These are phyloP conservation scores for Cistogaster globosa DNA, from an alignment of 2,888 invertebrate species.

Conservation along the genomic window DNA sequence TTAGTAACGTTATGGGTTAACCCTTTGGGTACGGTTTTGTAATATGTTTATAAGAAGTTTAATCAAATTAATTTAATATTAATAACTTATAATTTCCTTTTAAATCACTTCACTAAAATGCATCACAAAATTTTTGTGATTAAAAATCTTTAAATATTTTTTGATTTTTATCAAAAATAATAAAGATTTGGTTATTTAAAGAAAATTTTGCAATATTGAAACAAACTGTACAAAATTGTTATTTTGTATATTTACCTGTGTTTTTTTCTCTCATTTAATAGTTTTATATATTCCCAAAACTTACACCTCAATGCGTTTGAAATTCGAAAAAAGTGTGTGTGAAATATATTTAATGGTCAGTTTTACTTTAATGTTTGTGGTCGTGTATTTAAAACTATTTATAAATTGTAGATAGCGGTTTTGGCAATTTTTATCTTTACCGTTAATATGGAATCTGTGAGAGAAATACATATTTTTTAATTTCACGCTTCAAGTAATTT, in stretches of 20 bases:
- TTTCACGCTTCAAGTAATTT: conserved; percentile 81
- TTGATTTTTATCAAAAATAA: not conserved
- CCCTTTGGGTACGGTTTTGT: too few relatives aligned
- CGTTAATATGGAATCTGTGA: conserved; percentile 49
- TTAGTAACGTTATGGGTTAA: too few relatives aligned
- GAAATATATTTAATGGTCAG: conserved; percentile 42
- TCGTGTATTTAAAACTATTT: not conserved
- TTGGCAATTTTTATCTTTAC: conserved; percentile 46
- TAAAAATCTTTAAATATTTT: too few relatives aligned
- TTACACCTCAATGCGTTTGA: conserved; percentile 58
- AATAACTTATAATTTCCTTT: too few relatives aligned
- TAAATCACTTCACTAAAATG: too few relatives aligned
- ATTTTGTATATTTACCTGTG: conserved; percentile 2
- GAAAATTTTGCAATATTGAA: not conserved
- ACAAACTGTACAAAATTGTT: not conserved
- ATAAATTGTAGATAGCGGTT: conserved; percentile 38
- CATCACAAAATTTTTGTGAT: too few relatives aligned
- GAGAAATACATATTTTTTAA: conserved; percentile 76
- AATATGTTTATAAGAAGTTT: too few relatives aligned
- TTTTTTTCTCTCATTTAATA: not conserved
- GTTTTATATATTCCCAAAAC: conserved; percentile 47
- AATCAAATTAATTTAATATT: too few relatives aligned
- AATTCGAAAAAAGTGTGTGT: conserved; percentile 26
- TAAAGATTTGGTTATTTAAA: not conserved
- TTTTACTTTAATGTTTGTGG: conserved; percentile 13